Percentiles rank a stretch among this genome's conserved stretches.
These are phyloP conservation scores for Arnoldichthys spilopterus DNA, from an alignment of 2,797 vertebrate genomes.

Conservation along the genomic window DNA sequence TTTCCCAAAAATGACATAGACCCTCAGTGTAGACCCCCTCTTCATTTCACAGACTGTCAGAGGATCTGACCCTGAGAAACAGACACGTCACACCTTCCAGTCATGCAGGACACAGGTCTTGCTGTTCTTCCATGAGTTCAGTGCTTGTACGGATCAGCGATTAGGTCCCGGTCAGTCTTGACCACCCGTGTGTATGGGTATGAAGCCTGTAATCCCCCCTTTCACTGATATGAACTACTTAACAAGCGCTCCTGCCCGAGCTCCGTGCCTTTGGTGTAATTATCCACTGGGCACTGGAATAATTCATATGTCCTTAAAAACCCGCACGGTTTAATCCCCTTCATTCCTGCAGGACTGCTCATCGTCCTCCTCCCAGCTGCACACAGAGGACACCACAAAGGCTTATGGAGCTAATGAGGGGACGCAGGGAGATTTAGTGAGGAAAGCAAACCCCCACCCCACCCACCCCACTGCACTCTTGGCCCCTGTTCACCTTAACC, in stretches of 20 bases:
- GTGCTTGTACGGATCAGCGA: neutral
- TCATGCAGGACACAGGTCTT: no score
- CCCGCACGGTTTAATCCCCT: constrained; percentile 44
- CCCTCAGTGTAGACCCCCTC: neutral
- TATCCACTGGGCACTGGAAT: constrained; percentile 44
- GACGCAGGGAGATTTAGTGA: constrained; percentile 19
- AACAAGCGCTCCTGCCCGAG: constrained; percentile 9
- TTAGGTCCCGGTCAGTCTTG: neutral
- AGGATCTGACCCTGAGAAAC: neutral
- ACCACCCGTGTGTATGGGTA: neutral
- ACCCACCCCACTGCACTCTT: neutral
- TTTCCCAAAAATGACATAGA: no score
- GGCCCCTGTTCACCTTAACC: neutral
- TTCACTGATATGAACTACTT: constrained; percentile 6
- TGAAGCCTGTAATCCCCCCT: neutral
- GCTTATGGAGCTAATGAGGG: constrained; percentile 39
- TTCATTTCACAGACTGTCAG: neutral
- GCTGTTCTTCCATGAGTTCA: neutral
- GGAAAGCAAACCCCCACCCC: neutral
- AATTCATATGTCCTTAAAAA: constrained; percentile 46
- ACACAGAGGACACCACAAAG: constrained; percentile 23
- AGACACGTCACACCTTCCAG: no score
- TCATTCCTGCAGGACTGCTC: constrained; percentile 33
- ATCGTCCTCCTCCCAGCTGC: constrained; percentile 19
- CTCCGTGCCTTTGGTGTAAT: constrained; percentile 44